Conservation (phyloP, 2,113 vertebrate genomes). For the Phylloscopus trochiloides region DNA sequence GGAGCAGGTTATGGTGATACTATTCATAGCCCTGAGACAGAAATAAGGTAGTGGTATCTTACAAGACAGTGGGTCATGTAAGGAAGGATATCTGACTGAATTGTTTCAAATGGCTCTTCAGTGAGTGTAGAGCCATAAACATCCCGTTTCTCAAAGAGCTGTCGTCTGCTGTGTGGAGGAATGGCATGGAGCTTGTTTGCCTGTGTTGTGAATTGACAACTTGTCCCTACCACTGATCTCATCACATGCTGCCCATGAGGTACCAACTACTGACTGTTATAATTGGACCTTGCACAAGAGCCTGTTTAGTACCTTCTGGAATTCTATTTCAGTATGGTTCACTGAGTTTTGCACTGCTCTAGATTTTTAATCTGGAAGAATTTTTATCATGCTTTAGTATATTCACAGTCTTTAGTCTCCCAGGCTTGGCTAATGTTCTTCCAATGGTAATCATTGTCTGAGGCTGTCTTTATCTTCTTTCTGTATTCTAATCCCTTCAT, state of each 20-base stretch:
- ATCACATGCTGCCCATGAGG: not conserved
- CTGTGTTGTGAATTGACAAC: not conserved
- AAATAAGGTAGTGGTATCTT: not conserved
- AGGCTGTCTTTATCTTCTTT: constrained; percentile 6
- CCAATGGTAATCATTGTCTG: constrained; percentile 2
- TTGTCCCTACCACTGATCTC: not conserved
- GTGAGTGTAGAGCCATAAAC: not conserved
- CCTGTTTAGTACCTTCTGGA: not conserved
- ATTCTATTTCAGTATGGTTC: not conserved
- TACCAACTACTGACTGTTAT: not conserved
- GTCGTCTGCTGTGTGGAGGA: accelerated
- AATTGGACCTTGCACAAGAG: not conserved
- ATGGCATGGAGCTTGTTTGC: not conserved
- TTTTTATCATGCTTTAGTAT: not conserved
- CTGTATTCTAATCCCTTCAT: not conserved
- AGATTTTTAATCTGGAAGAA: not conserved
- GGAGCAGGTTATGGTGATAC: not conserved
- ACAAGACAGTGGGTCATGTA: not conserved
- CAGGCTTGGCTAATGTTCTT: not conserved
- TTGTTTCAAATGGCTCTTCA: not conserved
- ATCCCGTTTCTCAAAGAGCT: not conserved
- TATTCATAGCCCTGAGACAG: not conserved
- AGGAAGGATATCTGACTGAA: not conserved
- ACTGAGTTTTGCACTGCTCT: not conserved
- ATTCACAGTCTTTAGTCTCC: not conserved